These are phyloP conservation scores for Cydia strobilella DNA, from an alignment of 1,140 invertebrate genomes.

Conservation along the genomic window DNA sequence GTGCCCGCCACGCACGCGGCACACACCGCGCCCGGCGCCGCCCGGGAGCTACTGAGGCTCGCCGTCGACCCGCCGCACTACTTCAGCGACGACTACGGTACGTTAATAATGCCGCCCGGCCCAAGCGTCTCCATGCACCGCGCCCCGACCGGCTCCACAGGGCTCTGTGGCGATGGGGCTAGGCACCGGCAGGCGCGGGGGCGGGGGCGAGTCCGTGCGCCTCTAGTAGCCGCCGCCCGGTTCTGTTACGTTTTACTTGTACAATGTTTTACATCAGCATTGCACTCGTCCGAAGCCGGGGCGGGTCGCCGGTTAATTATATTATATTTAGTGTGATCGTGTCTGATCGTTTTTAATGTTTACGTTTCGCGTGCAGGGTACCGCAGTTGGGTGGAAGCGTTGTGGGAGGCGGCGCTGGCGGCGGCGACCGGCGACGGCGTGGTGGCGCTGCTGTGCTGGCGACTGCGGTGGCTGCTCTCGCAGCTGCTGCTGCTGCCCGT, in stretches of 20 bases:
- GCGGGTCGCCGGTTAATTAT: no score
- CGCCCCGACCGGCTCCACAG: no score
- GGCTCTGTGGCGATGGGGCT: no score
- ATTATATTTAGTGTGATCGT: neutral
- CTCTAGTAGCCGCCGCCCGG: no score
- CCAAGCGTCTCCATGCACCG: no score
- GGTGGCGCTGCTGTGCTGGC: constrained; percentile 51
- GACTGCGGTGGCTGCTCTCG: constrained; percentile 52
- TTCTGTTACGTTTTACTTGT: no score
- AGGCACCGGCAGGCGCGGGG: no score
- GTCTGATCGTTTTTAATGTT: neutral
- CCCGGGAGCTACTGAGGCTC: constrained; percentile 38
- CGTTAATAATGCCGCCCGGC: no score
- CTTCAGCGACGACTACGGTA: constrained; percentile 47
- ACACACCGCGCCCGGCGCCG: constrained; percentile 33
- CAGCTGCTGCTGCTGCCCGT: constrained; percentile 39
- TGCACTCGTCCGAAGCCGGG: no score
- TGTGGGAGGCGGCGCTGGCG: constrained; percentile 50
- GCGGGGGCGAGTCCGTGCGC: no score
- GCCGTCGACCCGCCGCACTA: constrained; percentile 52
- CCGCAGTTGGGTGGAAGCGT: constrained; percentile 44
- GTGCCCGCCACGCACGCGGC: constrained; percentile 42
- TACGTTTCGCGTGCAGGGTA: constrained; percentile 33
- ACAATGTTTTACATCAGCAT: no score
- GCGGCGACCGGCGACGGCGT: constrained; percentile 36